Percentiles rank a stretch among this genome's conserved stretches.
These are phyloP conservation scores for Hypercompe scribonia DNA, from an alignment of 2,888 invertebrate genomes.

Conservation along the genomic window DNA sequence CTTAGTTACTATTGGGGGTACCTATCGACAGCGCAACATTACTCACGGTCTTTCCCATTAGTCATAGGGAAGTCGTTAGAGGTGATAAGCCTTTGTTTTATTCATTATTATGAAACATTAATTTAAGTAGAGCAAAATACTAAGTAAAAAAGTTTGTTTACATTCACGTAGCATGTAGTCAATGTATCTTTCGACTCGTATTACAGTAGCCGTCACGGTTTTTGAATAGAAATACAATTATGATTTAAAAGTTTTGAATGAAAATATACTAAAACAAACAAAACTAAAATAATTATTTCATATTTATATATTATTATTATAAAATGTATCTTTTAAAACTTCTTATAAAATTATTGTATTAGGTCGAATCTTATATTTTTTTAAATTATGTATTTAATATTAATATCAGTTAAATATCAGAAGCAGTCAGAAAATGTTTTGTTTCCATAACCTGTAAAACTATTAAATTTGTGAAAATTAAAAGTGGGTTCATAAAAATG, in stretches of 20 bases:
- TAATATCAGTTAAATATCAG: neutral
- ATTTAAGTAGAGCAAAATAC: conserved; percentile 11
- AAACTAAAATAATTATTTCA: too few species aligned
- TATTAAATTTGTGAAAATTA: neutral
- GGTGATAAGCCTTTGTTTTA: conserved; percentile 23
- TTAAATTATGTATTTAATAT: neutral
- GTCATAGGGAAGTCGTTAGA: conserved; percentile 34
- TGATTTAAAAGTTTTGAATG: neutral
- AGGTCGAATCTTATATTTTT: neutral
- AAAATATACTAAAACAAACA: neutral
- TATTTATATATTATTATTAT: too few species aligned
- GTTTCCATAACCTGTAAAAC: neutral
- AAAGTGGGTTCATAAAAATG: too few species aligned
- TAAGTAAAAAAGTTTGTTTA: conserved; percentile 12
- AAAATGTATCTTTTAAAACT: too few species aligned
- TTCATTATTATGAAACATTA: conserved; percentile 11
- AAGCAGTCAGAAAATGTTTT: neutral
- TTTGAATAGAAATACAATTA: neutral
- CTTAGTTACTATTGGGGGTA: conserved; percentile 29
- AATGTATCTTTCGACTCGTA: neutral
- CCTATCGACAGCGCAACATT: conserved; percentile 39
- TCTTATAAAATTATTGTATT: neutral
- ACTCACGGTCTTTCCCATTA: conserved; percentile 50
- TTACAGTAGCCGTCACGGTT: neutral
- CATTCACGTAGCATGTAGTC: conserved; percentile 3